Evolutionary conservation across 2,113 vertebrate species (phyloP).

Genomic region (Heptranchias perlo): DNA sequence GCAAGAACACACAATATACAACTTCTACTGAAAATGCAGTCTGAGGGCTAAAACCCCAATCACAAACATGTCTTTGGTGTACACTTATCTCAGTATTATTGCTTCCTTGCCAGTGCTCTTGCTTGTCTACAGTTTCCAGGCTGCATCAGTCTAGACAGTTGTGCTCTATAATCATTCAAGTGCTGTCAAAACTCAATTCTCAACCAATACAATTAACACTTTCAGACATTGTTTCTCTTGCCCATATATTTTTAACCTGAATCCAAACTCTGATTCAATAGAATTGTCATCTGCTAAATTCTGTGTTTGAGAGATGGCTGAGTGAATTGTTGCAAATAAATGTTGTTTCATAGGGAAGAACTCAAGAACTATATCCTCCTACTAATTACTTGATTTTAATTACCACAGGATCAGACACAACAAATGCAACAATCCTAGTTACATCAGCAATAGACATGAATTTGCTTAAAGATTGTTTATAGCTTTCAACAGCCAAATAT

Average conservation of each 20-base stretch:
- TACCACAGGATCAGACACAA: not conserved
- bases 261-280: not conserved
- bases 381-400: not conserved
- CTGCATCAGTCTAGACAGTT: not conserved
- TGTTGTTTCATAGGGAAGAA: not conserved
- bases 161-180: not conserved
- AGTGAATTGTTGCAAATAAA: not conserved
- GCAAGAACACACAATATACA: not conserved
- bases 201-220: not conserved
- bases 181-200: slow-evolving; percentile 10
- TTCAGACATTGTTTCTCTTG: not conserved
- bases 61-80: not conserved
- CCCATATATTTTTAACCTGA: not conserved
- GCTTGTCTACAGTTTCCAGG: not conserved
- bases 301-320: not conserved
- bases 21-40: not conserved
- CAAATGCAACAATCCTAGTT: not conserved
- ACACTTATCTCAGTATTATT: not conserved
- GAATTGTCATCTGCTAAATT: not conserved
- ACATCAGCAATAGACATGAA: not conserved
- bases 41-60: not conserved
- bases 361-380: not conserved
- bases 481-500: not conserved
- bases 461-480: not conserved
- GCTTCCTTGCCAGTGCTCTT: not conserved